Evolutionary conservation across 2,797 vertebrate species (phyloP).

Genomic region (Pantherophis alleghaniensis): DNA sequence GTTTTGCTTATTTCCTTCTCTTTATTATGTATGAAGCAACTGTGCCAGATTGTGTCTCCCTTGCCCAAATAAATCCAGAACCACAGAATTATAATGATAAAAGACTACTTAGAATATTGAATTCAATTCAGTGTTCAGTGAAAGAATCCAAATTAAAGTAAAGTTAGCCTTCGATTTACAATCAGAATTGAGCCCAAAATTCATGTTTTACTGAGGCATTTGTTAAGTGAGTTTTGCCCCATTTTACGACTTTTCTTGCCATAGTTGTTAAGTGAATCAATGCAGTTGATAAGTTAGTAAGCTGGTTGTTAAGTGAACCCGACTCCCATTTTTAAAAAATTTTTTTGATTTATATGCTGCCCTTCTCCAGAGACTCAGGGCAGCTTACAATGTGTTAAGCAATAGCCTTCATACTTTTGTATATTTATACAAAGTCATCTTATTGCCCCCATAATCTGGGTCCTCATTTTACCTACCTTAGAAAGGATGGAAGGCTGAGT

Average conservation of each 20-base stretch:
- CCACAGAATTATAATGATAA: neutral
- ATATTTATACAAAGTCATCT: no score
- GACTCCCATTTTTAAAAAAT: no score
- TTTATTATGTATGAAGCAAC: conserved; percentile 13
- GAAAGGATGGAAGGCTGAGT: no score
- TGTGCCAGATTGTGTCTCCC: neutral
- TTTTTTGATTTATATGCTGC: no score
- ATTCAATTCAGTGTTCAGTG: neutral
- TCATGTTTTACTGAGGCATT: neutral
- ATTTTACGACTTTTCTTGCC: neutral
- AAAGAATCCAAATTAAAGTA: neutral
- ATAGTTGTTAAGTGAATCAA: neutral
- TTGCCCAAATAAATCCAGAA: neutral
- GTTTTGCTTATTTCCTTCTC: conserved; percentile 16
- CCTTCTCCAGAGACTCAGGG: no score
- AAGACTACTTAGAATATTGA: neutral
- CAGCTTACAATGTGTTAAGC: no score
- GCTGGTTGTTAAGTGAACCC: neutral
- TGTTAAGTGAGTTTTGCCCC: neutral
- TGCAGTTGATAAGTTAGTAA: neutral
- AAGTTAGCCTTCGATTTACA: neutral
- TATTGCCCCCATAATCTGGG: no score
- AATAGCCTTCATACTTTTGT: no score
- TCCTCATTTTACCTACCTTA: no score
- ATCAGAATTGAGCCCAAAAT: neutral